Conservation (phyloP, 64 coral and sea anemone genomes). For the Dendrophyllia cribrosa region DNA sequence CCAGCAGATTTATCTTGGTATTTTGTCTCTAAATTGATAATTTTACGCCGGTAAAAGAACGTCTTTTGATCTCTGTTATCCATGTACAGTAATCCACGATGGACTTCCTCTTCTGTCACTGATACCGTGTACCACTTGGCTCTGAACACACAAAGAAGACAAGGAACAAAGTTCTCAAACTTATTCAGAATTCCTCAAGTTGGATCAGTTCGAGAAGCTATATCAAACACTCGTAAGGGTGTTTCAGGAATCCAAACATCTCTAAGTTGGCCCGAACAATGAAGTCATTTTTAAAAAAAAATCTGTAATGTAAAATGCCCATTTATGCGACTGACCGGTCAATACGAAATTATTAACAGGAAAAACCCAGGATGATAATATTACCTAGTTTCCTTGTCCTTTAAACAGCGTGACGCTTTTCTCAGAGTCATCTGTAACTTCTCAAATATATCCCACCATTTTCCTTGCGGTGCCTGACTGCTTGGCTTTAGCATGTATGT, state of each 20-base stretch:
- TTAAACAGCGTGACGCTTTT: conserved; percentile 9
- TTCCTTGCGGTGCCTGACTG: not conserved
- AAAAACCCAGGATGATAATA: not conserved
- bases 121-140: conserved; percentile 8
- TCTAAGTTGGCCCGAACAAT: too few relatives aligned
- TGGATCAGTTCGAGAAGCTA: too few relatives aligned
- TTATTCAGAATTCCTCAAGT: not conserved
- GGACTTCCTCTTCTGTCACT: conserved; percentile 10
- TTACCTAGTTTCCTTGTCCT: conserved; percentile 12
- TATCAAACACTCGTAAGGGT: too few relatives aligned
- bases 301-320: too few relatives aligned
- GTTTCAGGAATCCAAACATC: too few relatives aligned
- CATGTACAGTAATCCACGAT: conserved; percentile 7
- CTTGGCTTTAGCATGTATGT: conserved; percentile 1
- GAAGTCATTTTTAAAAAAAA: too few relatives aligned
- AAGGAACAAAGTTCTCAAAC: not conserved
- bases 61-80: conserved; percentile 5
- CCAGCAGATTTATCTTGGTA: not conserved
- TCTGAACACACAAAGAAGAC: not conserved
- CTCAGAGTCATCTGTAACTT: conserved; percentile 2
- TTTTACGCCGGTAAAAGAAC: not conserved
- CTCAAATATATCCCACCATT: conserved; percentile 12
- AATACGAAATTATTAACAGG: too few relatives aligned
- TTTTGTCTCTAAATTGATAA: not conserved
- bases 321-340: too few relatives aligned